Conservation (phyloP, 2,797 vertebrate genomes). For the Allenopithecus nigroviridis region DNA sequence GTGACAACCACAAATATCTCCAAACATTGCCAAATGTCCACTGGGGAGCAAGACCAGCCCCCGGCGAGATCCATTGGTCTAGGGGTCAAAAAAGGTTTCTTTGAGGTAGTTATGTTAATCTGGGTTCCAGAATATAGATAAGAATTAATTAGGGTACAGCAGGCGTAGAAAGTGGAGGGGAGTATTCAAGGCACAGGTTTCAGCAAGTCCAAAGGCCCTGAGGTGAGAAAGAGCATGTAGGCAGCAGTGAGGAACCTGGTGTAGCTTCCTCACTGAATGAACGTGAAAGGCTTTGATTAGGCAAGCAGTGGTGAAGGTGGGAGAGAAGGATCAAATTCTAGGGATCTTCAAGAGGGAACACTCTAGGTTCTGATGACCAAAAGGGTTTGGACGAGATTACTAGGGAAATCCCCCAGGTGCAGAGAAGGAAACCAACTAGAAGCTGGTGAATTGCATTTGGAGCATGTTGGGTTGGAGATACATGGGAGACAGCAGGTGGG, state of each 20-base stretch:
- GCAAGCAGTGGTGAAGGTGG: too few species aligned
- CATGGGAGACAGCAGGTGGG: neutral
- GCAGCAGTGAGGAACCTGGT: neutral
- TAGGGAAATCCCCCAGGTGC: neutral
- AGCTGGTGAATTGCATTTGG: neutral
- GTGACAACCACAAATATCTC: neutral
- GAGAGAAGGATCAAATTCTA: neutral
- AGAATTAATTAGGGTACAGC: neutral
- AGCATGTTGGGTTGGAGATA: neutral
- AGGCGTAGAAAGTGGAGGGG: neutral
- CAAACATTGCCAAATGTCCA: neutral
- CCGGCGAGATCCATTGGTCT: neutral
- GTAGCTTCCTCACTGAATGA: neutral
- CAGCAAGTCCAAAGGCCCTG: neutral
- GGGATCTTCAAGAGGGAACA: neutral
- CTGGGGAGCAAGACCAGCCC: neutral
- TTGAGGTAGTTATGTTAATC: neutral
- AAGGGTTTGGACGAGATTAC: neutral
- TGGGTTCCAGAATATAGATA: neutral
- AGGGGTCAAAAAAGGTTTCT: neutral
- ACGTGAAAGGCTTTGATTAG: neutral
- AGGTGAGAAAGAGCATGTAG: neutral
- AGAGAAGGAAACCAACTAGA: neutral
- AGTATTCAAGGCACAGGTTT: neutral
- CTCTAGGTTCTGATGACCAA: neutral